Evolutionary conservation across 2,113 vertebrate species (phyloP).

Genomic region (Microtus pennsylvanicus): DNA sequence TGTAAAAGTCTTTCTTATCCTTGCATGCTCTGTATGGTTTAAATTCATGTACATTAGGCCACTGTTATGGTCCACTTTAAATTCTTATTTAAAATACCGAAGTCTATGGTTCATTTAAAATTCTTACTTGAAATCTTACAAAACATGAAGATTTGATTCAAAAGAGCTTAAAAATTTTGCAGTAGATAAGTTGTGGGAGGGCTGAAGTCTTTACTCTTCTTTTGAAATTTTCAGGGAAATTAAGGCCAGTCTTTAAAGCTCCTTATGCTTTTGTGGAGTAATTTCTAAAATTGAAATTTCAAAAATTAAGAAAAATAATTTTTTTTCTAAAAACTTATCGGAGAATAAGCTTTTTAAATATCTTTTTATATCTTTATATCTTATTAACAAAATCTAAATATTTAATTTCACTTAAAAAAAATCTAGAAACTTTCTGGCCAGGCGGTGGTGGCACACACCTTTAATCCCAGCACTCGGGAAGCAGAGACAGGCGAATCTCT

Average conservation of each 20-base stretch:
- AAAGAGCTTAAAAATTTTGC: constrained; percentile 42
- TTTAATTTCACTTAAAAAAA: constrained; percentile 6
- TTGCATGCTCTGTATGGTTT: constrained; percentile 43
- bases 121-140: not conserved
- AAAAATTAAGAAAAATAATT: constrained; percentile 36
- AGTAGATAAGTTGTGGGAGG: not conserved
- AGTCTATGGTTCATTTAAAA: constrained; percentile 26
- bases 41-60: constrained; percentile 15
- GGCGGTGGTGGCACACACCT: no score
- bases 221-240: constrained; percentile 61
- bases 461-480: no score
- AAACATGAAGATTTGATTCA: not conserved
- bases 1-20: constrained; percentile 25
- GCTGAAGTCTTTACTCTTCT: constrained; percentile 38
- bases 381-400: not conserved
- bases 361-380: not conserved
- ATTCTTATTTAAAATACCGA: not conserved
- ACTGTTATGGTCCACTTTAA: constrained; percentile 25
- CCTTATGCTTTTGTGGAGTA: not conserved
- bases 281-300: constrained; percentile 56
- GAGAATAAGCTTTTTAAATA: constrained; percentile 32
- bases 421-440: no score
- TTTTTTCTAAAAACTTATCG: constrained; percentile 52
- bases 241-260: constrained; percentile 17
- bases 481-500: no score